phyloP scores from a whole-genome alignment of 2,113 vertebrate species.

The Ciconia maguari region DNA sequence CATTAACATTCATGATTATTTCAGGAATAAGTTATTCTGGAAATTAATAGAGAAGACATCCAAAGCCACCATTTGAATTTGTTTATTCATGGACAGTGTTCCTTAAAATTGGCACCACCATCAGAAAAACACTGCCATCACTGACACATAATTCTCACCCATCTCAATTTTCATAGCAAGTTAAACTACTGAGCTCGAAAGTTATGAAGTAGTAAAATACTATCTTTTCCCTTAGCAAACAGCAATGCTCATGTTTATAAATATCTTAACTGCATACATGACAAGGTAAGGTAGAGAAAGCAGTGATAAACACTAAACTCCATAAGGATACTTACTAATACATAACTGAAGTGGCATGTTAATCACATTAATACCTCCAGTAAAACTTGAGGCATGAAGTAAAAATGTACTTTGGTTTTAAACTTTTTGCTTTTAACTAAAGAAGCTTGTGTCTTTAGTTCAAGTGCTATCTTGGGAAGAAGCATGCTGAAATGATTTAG shows the following conservation, averaged over 20 bases:
- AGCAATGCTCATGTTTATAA: not conserved
- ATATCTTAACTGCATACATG: not conserved
- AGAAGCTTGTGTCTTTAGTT: not conserved
- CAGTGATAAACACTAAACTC: not conserved
- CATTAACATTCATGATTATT: not conserved
- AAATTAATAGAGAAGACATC: constrained; percentile 24
- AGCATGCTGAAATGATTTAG: not conserved
- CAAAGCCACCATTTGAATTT: not conserved
- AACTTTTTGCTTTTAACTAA: not conserved
- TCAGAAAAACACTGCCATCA: not conserved
- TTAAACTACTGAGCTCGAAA: not conserved
- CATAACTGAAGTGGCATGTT: not conserved
- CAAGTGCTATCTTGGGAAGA: not conserved
- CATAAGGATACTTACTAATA: not conserved
- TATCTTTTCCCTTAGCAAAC: not conserved
- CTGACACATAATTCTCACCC: not conserved
- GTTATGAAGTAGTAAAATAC: not conserved
- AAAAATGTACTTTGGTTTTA: not conserved
- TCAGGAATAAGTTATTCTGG: not conserved
- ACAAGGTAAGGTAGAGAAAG: not conserved
- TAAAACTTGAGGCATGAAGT: not conserved
- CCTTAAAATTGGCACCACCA: not conserved
- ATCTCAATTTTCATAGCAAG: not conserved
- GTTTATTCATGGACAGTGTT: not conserved
- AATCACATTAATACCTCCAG: not conserved